A percentile compares a stretch with the other conserved stretches of the same genome.
Evolutionary conservation across 2,113 vertebrate species (phyloP).

Genomic region (Antechinus stuartii): DNA sequence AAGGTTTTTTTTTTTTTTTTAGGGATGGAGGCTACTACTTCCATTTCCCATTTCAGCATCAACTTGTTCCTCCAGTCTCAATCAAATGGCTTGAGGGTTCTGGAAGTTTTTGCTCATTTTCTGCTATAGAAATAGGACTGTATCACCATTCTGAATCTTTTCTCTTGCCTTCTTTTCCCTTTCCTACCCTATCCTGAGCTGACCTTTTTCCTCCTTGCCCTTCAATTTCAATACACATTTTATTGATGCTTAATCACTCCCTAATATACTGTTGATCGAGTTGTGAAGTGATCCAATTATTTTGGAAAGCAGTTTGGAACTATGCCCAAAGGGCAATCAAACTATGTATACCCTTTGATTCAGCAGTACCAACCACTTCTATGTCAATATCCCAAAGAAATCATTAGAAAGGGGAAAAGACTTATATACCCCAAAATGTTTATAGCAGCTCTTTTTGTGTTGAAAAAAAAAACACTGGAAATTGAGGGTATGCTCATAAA

Average conservation of each 20-base stretch:
- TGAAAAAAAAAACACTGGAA: too few relatives aligned
- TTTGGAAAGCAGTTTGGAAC: too few relatives aligned
- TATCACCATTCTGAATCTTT: background rate
- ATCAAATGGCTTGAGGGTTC: background rate
- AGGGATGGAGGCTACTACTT: background rate
- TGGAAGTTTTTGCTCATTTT: background rate
- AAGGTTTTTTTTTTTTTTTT: background rate
- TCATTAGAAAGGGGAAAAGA: too few relatives aligned
- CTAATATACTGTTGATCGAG: too few relatives aligned
- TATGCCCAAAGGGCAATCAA: too few relatives aligned
- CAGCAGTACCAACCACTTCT: too few relatives aligned
- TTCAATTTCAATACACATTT: background rate
- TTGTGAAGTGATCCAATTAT: too few relatives aligned
- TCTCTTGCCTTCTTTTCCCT: background rate
- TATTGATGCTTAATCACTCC: background rate
- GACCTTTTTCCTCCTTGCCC: background rate
- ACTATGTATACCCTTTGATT: too few relatives aligned
- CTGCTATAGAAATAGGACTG: background rate
- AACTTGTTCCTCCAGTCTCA: background rate
- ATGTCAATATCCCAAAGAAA: too few relatives aligned
- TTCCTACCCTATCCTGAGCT: background rate
- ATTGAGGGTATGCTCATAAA: too few relatives aligned
- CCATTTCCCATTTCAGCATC: background rate
- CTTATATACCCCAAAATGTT: too few relatives aligned
- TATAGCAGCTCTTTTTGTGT: too few relatives aligned